Evolutionary conservation across 2,888 invertebrate species (phyloP).

Genomic region (Xestia rhomboidea): DNA sequence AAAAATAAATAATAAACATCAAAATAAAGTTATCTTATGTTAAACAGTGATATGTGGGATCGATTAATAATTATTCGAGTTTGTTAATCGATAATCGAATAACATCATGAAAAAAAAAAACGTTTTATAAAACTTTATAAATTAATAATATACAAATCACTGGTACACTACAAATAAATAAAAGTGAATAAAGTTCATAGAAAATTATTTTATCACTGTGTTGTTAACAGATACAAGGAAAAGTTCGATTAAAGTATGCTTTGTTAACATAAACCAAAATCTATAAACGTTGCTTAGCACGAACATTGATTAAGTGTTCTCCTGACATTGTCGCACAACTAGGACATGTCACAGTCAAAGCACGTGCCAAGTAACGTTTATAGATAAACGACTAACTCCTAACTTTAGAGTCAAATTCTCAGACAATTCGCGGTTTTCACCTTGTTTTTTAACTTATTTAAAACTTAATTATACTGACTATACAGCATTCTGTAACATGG

Average conservation of each 20-base stretch:
- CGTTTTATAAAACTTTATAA: slow-evolving; percentile 62
- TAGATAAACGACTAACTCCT: not conserved
- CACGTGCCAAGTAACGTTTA: not conserved
- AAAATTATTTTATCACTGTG: slow-evolving; percentile 40
- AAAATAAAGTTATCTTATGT: slow-evolving; percentile 73
- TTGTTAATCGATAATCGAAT: slow-evolving; percentile 54
- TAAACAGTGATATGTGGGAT: slow-evolving; percentile 81
- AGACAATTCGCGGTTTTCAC: not conserved
- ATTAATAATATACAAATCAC: slow-evolving; percentile 64
- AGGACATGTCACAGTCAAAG: not conserved
- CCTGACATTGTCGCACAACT: not conserved
- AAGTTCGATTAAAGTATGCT: not conserved
- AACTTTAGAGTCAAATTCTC: not conserved
- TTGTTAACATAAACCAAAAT: not conserved
- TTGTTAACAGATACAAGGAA: slow-evolving; percentile 52
- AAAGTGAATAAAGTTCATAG: slow-evolving; percentile 50
- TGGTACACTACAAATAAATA: slow-evolving; percentile 65
- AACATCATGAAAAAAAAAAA: slow-evolving; percentile 62
- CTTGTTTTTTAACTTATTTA: slow-evolving; percentile 46
- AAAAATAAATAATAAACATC: slow-evolving; percentile 77
- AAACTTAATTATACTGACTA: slow-evolving; percentile 56
- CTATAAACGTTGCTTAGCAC: not conserved
- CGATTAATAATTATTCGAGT: slow-evolving; percentile 63
- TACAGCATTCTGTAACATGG: slow-evolving; percentile 59
- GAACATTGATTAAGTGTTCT: not conserved